Percentiles rank a stretch among this genome's conserved stretches.
phyloP scores from a whole-genome alignment of 2,888 invertebrate species.

The Tiliacea aurago region DNA sequence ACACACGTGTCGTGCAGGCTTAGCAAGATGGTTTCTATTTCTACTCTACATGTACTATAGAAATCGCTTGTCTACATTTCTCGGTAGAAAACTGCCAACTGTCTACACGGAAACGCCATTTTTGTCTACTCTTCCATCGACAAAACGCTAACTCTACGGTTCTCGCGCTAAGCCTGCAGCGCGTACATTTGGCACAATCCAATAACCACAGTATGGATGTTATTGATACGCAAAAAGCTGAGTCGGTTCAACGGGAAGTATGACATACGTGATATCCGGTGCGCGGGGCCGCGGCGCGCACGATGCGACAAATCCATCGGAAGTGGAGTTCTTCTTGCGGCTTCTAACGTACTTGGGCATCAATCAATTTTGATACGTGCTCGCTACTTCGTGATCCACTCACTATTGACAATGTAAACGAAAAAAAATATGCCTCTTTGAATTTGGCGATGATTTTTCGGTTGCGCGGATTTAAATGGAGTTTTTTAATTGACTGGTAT shows the following conservation, averaged over 20 bases:
- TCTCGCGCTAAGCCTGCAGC: not conserved
- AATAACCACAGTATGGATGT: slow-evolving; percentile 46
- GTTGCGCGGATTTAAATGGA: not conserved
- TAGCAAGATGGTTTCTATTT: too few relatives aligned
- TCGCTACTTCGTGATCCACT: slow-evolving; percentile 18
- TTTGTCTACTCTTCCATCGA: too few relatives aligned
- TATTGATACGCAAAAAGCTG: slow-evolving; percentile 72
- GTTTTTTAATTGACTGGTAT: slow-evolving; percentile 10
- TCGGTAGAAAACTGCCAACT: too few relatives aligned
- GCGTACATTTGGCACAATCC: slow-evolving; percentile 50
- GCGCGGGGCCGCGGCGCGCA: slow-evolving; percentile 58
- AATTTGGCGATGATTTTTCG: not conserved
- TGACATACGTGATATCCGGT: slow-evolving; percentile 84
- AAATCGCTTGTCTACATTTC: too few relatives aligned
- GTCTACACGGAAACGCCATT: too few relatives aligned
- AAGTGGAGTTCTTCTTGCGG: slow-evolving; percentile 70
- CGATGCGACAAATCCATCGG: slow-evolving; percentile 77
- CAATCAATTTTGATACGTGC: slow-evolving; percentile 56
- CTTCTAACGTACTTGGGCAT: slow-evolving; percentile 54
- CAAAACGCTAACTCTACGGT: too few relatives aligned
- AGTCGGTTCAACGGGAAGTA: slow-evolving; percentile 76
- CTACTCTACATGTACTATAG: too few relatives aligned
- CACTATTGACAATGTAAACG: slow-evolving; percentile 16
- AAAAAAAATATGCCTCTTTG: not conserved
- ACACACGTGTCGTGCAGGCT: slow-evolving; percentile 24